Evolutionary conservation across 2,888 invertebrate species (phyloP), one percentile per base, ranked within the genome.

Genomic region (Nesidiocoris tenuis): DNA sequence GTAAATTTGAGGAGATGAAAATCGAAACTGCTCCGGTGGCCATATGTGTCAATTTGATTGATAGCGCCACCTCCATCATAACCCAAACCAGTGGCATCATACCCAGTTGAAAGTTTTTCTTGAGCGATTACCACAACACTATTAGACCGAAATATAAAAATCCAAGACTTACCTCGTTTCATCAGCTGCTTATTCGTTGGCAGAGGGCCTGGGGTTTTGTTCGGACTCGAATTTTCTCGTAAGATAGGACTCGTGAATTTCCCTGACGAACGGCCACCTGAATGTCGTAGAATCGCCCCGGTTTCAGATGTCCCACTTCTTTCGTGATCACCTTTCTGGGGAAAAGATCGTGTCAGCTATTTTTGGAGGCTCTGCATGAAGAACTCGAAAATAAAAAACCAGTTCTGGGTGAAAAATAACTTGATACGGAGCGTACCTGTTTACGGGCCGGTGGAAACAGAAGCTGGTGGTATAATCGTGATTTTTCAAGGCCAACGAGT

Each of bases 241-340:
- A 89, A 0, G 88, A 87, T 65, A 88, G 80, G 1, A 86, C 85
- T 80, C 86, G 86, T 19, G 87, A 87, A 80, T 85, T 85, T 61
- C 84, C 84, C 76, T 88, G 85, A 78, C 86, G 86, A 1, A 87
- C 86, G 0, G 87, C 88, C 9, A 89, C 86, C 81, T 88, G 88
- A 17, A 88, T 84, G 57, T 87, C 84, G 79, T 89, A 89, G 54
- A 83, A 84, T 79, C 84, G 85, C 9, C 86, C 86, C 0, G 87
- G 85, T 75, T 84, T 84, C 55, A 89, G 82, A 75, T 87, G 85
- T 3, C 83, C 82, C 22, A 87, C 83, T 76, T 82, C 83, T 78
- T 86, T 84, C 1, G 85, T 85, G 79, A 88, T 84, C n/a, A 87
- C 84, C 76, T 82, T 81, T 74, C 87, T 87, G 81, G 68, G 83